phyloP scores from a whole-genome alignment of 1,140 invertebrate species.

The Tenebrio molitor region DNA sequence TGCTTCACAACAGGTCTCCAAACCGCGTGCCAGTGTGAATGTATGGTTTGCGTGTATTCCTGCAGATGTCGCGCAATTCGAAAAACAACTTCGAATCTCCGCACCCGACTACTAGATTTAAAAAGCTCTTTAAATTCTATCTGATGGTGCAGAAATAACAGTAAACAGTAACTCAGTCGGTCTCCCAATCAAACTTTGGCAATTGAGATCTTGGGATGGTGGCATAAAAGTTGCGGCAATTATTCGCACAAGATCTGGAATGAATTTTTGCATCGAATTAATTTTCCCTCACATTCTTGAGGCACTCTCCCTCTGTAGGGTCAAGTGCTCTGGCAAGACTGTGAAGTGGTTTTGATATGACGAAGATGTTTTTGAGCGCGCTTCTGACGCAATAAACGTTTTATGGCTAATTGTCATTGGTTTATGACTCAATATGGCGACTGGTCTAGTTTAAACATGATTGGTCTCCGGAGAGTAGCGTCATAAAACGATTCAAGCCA shows the following conservation, averaged over 20 bases:
- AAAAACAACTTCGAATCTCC: no score
- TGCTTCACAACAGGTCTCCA: no score
- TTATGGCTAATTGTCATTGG: conserved; percentile 67
- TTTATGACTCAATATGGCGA: conserved; percentile 67
- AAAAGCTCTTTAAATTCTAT: no score
- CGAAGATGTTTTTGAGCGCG: conserved; percentile 54
- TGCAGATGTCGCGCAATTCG: background rate
- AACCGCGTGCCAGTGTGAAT: background rate
- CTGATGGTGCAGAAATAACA: no score
- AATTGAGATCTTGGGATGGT: conserved; percentile 1
- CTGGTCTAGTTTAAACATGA: conserved; percentile 65
- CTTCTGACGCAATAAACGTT: conserved; percentile 63
- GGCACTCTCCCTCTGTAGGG: background rate
- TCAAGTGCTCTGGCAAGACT: background rate
- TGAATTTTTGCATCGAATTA: conserved; percentile 16
- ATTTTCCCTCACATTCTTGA: conserved; percentile 12
- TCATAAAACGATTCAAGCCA: conserved; percentile 63
- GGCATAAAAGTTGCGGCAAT: conserved; percentile 4
- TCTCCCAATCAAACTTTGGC: conserved; percentile 15
- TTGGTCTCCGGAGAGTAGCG: conserved; percentile 62
- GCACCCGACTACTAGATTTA: no score
- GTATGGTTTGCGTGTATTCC: background rate
- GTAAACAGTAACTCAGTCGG: no score
- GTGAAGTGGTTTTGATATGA: conserved; percentile 41
- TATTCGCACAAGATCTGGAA: conserved; percentile 16